phyloP scores from a whole-genome alignment of 1,140 invertebrate genomes.

The Drosophila grimshawi region DNA sequence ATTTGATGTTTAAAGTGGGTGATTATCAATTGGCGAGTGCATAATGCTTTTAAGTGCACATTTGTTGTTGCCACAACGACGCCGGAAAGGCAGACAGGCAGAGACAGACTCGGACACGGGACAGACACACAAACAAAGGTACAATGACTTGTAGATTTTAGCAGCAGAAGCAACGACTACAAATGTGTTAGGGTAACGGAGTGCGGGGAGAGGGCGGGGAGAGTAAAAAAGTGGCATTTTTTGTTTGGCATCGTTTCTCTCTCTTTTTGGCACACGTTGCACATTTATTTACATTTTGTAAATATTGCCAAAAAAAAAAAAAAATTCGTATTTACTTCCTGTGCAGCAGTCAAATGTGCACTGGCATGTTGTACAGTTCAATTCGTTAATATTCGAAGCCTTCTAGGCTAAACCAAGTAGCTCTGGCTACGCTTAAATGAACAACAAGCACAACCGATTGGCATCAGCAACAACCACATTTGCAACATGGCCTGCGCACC shows the following conservation, averaged over 20 bases:
- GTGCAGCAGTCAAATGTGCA: conserved; percentile 51
- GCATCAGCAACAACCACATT: conserved; percentile 18
- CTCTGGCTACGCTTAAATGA: conserved; percentile 62
- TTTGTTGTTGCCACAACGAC: conserved; percentile 29
- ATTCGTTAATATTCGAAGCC: conserved; percentile 48
- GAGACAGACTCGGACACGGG: neutral
- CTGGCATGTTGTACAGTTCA: conserved; percentile 65
- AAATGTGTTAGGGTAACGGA: conserved; percentile 2
- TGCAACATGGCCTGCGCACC: conserved; percentile 66
- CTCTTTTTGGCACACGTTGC: conserved; percentile 40
- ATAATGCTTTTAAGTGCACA: neutral
- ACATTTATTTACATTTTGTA: conserved; percentile 20
- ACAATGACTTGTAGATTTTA: conserved; percentile 82
- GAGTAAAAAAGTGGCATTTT: neutral
- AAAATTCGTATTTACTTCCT: conserved; percentile 22
- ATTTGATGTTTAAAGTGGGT: neutral
- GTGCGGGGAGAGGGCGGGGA: neutral
- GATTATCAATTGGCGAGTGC: neutral
- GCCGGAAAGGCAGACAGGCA: conserved; percentile 1
- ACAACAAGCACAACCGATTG: conserved; percentile 21
- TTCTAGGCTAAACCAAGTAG: conserved; percentile 55
- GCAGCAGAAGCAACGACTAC: conserved; percentile 38
- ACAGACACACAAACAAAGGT: conserved; percentile 48
- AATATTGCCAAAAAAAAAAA: conserved; percentile 35
- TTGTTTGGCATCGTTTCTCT: conserved; percentile 1